Base-by-base conservation (phyloP, 1,140 invertebrate species). In the Drosophila bocqueti region DNA sequence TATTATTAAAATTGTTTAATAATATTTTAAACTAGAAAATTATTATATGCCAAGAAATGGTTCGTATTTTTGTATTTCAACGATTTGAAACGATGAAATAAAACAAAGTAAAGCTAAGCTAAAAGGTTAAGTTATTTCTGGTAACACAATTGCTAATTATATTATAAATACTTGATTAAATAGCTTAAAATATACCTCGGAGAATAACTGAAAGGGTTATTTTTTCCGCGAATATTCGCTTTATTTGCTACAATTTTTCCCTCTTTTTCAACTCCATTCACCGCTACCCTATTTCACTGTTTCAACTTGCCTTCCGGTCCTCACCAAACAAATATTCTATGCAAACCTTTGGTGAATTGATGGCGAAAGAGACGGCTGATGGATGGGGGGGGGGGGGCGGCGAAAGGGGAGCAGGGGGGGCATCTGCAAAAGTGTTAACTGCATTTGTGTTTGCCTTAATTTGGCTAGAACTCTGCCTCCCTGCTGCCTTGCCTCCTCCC, bases 381-480 rank as follows among this genome's bases (percentile, higher is more conserved):
- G 13, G 34, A 36, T 47, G 49, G n/a, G 11, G 18, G 21, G 49
- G n/a, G 11, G 18, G 21, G 21, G 21, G 21, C 21, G 21, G 38
- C 4, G 16, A 18, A 21, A 21, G 21, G 65, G 1, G 24, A 38
- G 31, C 2, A 15, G 26, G 8, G 2, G 2, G 43, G 16, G 42
- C 38, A 31, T 55, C 46, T 65, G 67, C 45, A 54, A 34, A 34
- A 63, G 49, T 74, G 72, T 49, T 73, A 74, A 63, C 68, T 63
- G 72, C 68, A 74, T 74, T 63, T 75, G 68, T 75, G 68, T 74
- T 75, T 75, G 69, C 69, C 71, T 64, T 63, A 74, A 75, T 64
- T 74, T 54, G 71, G 58, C 49, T n/a, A 47, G 69, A 42, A 57
- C 49, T 49, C 47, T 57, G 49, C 18, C 62, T 4, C n/a, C 9